Evolutionary conservation across 2,797 vertebrate species (phyloP), one percentile per base, ranked within the genome.

Genomic region (Siniperca scherzeri): DNA sequence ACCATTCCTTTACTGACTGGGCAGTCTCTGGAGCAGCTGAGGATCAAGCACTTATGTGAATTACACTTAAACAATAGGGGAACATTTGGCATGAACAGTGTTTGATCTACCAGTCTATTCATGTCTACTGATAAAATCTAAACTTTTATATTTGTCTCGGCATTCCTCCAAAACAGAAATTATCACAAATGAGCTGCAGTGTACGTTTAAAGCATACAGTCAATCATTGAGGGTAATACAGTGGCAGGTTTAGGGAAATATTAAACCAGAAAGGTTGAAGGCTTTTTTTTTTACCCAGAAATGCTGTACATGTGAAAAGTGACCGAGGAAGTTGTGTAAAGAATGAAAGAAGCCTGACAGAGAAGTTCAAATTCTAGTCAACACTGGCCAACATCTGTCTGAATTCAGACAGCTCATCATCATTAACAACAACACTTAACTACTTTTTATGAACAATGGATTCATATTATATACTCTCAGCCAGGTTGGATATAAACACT

Each of bases 91-190:
- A 65, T 22, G 11, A 72, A 7, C 30, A 14, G 30, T n/a, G 66
- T 82, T 86, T 73, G 40, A 74, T 82, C 52, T 46, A 40, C 21
- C 50, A 70, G 42, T 50, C 53, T 46, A 57, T 66, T 79, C 74
- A 65, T 27, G 76, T 59, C 33, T 50, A 50, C 52, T 62, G 27
- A 68, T 64, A n/a, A 78, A 64, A 79, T 77, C 30, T 68, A n/a
- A 59, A 70, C 30, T 48, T 56, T 16, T 36, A 53, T 42, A 75
- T 72, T 40, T 56, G 60, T 38, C 42, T 64, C 21, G 11, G 17
- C 64, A 19, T 70, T 60, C 13, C 0, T 70, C 59, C 22, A 69
- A 60, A 72, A 52, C 52, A 75, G 65, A 48, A 60, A 82, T 70
- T 7, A 64, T 22, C 27, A 71, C 27, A 52, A 73, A 53, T 5